Conservation (phyloP, 2,888 invertebrate genomes). For the Orgyia antiqua region DNA sequence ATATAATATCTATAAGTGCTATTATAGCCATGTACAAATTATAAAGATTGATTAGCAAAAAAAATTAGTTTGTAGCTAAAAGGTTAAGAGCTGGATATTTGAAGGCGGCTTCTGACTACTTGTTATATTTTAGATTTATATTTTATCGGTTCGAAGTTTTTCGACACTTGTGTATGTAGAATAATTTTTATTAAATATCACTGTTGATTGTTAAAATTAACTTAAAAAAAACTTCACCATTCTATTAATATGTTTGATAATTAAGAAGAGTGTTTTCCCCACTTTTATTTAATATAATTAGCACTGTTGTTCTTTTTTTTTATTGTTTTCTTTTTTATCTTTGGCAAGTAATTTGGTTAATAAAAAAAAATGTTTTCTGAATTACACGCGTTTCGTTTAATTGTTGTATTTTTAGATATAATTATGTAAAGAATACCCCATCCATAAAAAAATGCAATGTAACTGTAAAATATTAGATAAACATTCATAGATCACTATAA, state of each 20-base stretch:
- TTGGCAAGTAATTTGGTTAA: slow-evolving; percentile 60
- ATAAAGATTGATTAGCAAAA: slow-evolving; percentile 63
- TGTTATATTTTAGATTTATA: slow-evolving; percentile 71
- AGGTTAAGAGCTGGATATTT: too few relatives aligned
- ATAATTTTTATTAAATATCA: slow-evolving; percentile 49
- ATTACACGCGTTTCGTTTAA: slow-evolving; percentile 54
- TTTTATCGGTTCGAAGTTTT: slow-evolving; percentile 63
- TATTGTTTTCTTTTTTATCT: slow-evolving; percentile 55
- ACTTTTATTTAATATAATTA: slow-evolving; percentile 53
- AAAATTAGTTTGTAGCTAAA: slow-evolving; percentile 52
- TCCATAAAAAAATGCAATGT: slow-evolving; percentile 28
- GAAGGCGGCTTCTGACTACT: too few relatives aligned
- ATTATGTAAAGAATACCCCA: slow-evolving; percentile 24
- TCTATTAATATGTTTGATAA: slow-evolving; percentile 22
- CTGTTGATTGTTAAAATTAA: slow-evolving; percentile 41
- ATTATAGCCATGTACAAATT: slow-evolving; percentile 70
- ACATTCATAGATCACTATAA: slow-evolving; percentile 22
- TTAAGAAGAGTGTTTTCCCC: slow-evolving; percentile 36
- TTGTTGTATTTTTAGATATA: slow-evolving; percentile 33
- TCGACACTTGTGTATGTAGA: slow-evolving; percentile 53
- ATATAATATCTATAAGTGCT: slow-evolving; percentile 60
- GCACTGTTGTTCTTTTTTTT: slow-evolving; percentile 72
- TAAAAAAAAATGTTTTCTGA: slow-evolving; percentile 61
- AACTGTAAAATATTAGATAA: slow-evolving; percentile 16
- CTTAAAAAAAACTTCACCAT: slow-evolving; percentile 25